These are phyloP conservation scores for Coendou prehensilis DNA, from an alignment of 2,797 vertebrate species.

Conservation along the genomic window DNA sequence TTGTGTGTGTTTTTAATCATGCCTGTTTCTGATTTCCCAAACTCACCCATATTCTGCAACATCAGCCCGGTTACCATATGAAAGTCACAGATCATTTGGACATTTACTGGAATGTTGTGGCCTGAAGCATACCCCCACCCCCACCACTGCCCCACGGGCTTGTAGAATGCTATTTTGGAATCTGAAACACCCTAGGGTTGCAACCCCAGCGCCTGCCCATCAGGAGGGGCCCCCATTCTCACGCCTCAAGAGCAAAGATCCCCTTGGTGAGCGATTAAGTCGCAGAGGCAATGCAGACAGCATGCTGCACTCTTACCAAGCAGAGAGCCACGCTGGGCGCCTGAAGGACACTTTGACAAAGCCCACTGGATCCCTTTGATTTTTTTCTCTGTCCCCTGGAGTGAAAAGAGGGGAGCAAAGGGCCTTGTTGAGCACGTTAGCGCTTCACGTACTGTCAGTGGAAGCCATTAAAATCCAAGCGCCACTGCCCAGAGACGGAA, in stretches of 20 bases:
- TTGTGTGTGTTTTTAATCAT: constrained; percentile 42
- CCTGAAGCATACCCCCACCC: background rate
- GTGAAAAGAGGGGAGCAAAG: background rate
- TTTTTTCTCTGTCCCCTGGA: background rate
- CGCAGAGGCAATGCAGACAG: background rate
- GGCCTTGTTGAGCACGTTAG: background rate
- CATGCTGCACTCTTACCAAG: background rate
- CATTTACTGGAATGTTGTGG: background rate
- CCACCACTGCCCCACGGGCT: background rate
- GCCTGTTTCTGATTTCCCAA: constrained; percentile 35
- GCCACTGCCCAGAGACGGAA: background rate
- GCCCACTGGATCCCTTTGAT: background rate
- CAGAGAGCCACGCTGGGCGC: background rate
- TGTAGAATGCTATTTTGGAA: background rate
- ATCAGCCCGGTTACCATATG: background rate
- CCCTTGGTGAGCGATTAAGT: background rate
- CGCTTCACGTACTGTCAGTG: background rate
- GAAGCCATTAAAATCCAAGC: background rate
- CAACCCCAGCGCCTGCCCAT: background rate
- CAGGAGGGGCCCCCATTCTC: background rate
- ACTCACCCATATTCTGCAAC: constrained; percentile 14
- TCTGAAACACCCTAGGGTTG: background rate
- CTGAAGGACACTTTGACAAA: background rate
- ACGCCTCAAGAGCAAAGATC: background rate
- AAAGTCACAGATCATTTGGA: constrained; percentile 8